Conservation (phyloP, 2,888 invertebrate genomes). For the Amorpha juglandis region DNA sequence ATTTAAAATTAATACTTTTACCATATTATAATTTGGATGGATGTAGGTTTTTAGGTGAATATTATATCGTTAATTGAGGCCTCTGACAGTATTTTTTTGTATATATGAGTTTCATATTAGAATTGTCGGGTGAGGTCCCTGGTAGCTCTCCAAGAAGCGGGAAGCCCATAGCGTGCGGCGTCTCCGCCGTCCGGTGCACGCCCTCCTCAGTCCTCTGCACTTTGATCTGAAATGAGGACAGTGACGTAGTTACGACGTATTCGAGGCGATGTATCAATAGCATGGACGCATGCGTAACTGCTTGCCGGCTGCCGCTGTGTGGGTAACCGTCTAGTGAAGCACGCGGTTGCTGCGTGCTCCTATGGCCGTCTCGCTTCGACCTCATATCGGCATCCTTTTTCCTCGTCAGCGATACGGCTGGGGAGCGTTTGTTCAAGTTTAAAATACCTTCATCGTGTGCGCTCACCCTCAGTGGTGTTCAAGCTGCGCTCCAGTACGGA, state of each 20-base stretch:
- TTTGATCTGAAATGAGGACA: slow-evolving; percentile 67
- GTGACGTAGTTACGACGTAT: slow-evolving; percentile 71
- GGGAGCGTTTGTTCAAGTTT: slow-evolving; percentile 74
- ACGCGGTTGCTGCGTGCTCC: slow-evolving; percentile 74
- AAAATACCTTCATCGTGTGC: slow-evolving; percentile 70
- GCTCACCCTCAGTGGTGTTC: slow-evolving; percentile 75
- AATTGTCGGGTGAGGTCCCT: neutral
- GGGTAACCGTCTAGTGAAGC: slow-evolving; percentile 67
- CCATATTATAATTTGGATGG: neutral
- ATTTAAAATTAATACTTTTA: too few relatives aligned
- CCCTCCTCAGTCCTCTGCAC: slow-evolving; percentile 52
- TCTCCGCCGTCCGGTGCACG: slow-evolving; percentile 26
- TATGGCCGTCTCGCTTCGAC: slow-evolving; percentile 60
- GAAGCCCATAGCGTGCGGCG: neutral
- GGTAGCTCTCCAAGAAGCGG: slow-evolving; percentile 1
- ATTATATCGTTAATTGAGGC: neutral
- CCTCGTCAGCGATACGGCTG: slow-evolving; percentile 46
- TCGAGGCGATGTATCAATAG: slow-evolving; percentile 66
- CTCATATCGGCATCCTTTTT: slow-evolving; percentile 59
- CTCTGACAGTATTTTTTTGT: neutral
- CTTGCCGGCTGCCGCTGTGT: slow-evolving; percentile 53
- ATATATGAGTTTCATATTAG: too few relatives aligned
- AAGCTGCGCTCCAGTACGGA: slow-evolving; percentile 64
- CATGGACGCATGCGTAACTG: slow-evolving; percentile 73
- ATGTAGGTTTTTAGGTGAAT: neutral